phyloP scores from a whole-genome alignment of 92 coral and sea anemone species.

The Porites lobata region DNA sequence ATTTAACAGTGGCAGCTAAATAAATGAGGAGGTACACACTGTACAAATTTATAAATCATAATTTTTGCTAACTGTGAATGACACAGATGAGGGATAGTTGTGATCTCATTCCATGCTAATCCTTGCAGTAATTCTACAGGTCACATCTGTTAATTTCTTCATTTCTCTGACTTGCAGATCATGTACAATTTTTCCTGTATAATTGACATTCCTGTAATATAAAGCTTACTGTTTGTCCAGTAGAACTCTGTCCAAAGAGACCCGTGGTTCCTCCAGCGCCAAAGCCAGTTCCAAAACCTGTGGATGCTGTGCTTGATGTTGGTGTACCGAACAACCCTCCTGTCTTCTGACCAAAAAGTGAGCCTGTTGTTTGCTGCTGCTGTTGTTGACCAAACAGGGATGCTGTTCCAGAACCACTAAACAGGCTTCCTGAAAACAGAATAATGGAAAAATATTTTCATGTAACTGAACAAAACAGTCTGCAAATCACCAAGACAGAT shows the following conservation, averaged over 20 bases:
- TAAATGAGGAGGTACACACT: no score
- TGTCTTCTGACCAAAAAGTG: constrained; percentile 63
- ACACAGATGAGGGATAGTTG: no score
- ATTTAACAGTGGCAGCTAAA: no score
- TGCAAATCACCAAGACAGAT: no score
- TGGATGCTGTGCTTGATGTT: constrained; percentile 66
- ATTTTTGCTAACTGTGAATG: no score
- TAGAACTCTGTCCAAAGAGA: constrained; percentile 88
- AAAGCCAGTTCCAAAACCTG: constrained; percentile 81
- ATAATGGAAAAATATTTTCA: not conserved
- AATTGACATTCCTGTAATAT: not conserved
- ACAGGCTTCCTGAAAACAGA: constrained; percentile 50
- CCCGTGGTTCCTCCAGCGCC: constrained; percentile 79
- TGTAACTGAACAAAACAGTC: no score
- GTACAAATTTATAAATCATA: no score
- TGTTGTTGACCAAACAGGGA: constrained; percentile 37
- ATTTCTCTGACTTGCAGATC: no score
- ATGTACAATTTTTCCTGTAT: no score
- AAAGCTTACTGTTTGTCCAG: constrained; percentile 84
- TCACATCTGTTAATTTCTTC: no score
- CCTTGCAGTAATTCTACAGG: no score
- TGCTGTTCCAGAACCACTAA: constrained; percentile 33
- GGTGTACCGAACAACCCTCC: constrained; percentile 79
- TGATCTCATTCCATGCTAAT: no score
- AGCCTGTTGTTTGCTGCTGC: constrained; percentile 62